phyloP scores from a whole-genome alignment of 2,113 vertebrate species.

The Parus major region DNA sequence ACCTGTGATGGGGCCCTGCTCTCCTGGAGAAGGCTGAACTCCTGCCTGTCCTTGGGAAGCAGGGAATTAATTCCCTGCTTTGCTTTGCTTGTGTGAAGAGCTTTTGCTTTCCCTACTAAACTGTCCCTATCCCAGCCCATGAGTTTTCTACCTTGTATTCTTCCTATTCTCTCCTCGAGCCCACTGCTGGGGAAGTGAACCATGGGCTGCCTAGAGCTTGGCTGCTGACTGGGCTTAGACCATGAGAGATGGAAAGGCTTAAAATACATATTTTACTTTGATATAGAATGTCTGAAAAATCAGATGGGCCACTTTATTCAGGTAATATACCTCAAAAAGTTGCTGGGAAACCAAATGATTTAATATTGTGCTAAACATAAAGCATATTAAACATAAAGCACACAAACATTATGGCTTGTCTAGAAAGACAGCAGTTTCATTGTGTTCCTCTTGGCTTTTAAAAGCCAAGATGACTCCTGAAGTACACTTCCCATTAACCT shows the following conservation, averaged over 20 bases:
- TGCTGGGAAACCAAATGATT: background rate
- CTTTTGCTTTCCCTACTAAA: background rate
- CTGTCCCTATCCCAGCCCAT: background rate
- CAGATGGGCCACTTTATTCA: background rate
- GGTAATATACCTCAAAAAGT: background rate
- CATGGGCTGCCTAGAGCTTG: background rate
- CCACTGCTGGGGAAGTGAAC: background rate
- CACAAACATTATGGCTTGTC: background rate
- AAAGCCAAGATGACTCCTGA: background rate
- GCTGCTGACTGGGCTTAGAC: background rate
- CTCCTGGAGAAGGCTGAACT: background rate
- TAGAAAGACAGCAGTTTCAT: background rate
- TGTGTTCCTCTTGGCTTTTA: background rate
- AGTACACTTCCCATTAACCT: background rate
- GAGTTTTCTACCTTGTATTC: background rate
- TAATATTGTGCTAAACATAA: background rate
- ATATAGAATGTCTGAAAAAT: background rate
- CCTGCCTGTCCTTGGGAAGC: background rate
- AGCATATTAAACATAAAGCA: background rate
- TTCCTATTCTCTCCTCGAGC: fast-evolving
- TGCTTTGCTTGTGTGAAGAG: background rate
- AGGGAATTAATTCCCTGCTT: background rate
- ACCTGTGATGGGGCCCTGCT: background rate
- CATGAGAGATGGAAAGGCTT: background rate
- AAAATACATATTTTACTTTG: background rate